Evolutionary conservation across 1,140 invertebrate species (phyloP), one percentile per base, ranked within the genome.

Genomic region (Caenorhabditis remanei): DNA sequence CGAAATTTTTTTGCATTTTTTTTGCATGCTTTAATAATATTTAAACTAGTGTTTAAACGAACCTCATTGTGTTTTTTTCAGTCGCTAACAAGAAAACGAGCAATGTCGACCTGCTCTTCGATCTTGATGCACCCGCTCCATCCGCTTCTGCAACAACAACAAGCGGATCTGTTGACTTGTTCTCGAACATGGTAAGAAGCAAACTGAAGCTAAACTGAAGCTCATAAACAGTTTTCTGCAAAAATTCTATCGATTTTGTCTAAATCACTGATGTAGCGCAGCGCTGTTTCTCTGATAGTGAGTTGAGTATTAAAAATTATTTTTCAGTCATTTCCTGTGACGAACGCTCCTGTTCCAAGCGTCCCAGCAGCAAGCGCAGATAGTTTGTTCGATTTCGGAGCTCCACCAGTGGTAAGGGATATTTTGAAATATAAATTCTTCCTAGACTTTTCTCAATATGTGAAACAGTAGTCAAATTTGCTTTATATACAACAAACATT

Each of bases 351-450:
- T 4, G 71, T 21, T 53, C 46, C 71, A 21, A n/a, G 46, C 13
- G 21, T 9, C 21, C 11, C 65, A 7, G 19, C 71, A 13, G 7
- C 46, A 79, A 21, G 32, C 11, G 8, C 43, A 9, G 71, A 46
- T 11, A 46, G 71, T 24, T 24, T 79, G n/a, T 79, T 79, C 21
- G 71, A 48, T 79, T 79, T 79, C 14, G 71, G 71, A 53, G 46
- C 71, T 11, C 19, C 71, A 9, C 71, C 71, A 24, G 46, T 79
- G 46, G 71, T 79, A n/a, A 50, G 71, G 53, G 14, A 24, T 41
- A 50, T 50, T 53, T 79, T 11, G 2, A 2, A 53, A 53, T 53
- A 3, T 3, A 53, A 53, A 11, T 53, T 3, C 0, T 11, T 53
- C 1, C 16, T 6, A 53, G 13, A 53, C 9, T 53, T 3, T 53